A percentile compares a stretch with the other conserved stretches of the same genome.
These are phyloP conservation scores for Ochotona curzoniae DNA, from an alignment of 2,113 vertebrate species.

Conservation along the genomic window DNA sequence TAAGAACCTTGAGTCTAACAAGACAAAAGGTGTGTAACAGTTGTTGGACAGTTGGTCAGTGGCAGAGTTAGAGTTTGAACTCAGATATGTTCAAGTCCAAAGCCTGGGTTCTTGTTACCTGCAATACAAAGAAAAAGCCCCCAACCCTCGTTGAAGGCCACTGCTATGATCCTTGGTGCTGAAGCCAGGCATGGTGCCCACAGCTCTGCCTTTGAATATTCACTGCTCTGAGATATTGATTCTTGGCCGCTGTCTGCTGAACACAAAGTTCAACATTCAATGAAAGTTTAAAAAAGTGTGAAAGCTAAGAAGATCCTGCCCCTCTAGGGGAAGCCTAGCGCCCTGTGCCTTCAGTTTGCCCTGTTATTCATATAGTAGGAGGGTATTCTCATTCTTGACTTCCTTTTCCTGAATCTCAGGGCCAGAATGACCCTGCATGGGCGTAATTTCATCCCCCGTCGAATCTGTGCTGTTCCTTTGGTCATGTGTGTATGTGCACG, in stretches of 20 bases:
- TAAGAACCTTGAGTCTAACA: background rate
- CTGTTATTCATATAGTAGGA: background rate
- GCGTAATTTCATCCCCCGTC: background rate
- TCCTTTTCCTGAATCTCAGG: background rate
- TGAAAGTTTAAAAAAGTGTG: background rate
- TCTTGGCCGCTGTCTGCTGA: background rate
- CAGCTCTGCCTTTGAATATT: background rate
- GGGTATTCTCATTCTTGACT: background rate
- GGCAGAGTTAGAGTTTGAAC: background rate
- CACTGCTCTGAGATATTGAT: background rate
- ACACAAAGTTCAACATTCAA: background rate
- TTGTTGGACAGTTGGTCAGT: background rate
- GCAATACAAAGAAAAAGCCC: accelerated
- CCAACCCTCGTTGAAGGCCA: background rate
- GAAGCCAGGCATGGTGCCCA: background rate
- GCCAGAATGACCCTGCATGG: background rate
- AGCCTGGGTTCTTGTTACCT: background rate
- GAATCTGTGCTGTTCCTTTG: background rate
- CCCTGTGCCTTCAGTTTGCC: background rate
- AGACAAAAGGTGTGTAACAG: background rate
- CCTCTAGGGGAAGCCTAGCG: background rate
- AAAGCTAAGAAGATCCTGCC: background rate
- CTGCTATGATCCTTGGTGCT: background rate
- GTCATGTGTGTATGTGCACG: background rate
- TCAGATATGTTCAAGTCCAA: background rate